phyloP scores from a whole-genome alignment of 1,140 invertebrate species.

The Drosophila lacteicornis region DNA sequence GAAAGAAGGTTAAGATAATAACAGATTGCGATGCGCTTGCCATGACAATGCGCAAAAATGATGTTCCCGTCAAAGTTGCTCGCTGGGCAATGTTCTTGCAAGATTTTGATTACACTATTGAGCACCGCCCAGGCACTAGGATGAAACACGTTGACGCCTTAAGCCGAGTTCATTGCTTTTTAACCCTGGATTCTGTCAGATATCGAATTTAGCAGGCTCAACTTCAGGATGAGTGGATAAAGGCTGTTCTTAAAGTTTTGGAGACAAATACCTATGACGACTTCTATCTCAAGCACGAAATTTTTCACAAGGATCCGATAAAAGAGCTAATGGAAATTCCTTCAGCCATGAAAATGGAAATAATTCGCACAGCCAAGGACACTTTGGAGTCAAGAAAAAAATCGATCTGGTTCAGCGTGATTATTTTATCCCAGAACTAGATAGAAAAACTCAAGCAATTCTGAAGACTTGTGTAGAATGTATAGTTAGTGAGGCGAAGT shows the following conservation, averaged over 20 bases:
- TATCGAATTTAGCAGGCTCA: constrained; percentile 15
- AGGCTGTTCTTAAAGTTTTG: not conserved
- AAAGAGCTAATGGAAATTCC: constrained; percentile 49
- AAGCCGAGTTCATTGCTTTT: constrained; percentile 22
- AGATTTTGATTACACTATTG: constrained; percentile 19
- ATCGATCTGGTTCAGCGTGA: constrained; percentile 5
- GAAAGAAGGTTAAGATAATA: constrained; percentile 3
- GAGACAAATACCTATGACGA: constrained; percentile 31
- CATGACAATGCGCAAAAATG: not conserved
- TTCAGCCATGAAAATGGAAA: constrained; percentile 17
- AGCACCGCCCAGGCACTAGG: constrained; percentile 16
- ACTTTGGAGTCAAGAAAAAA: constrained; percentile 11
- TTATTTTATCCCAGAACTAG: constrained; percentile 13
- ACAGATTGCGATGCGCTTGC: constrained; percentile 2
- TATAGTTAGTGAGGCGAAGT: not conserved
- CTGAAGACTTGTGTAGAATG: not conserved
- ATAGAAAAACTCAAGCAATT: constrained; percentile 36
- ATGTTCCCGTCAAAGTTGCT: not conserved
- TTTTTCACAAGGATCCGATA: constrained; percentile 63
- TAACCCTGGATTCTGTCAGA: constrained; percentile 9
- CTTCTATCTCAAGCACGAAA: constrained; percentile 69
- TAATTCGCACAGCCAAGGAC: constrained; percentile 11
- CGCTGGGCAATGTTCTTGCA: not conserved
- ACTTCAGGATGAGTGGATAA: constrained; percentile 9
- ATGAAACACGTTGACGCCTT: constrained; percentile 23